Percentiles rank a stretch among this genome's conserved stretches.
phyloP scores from a whole-genome alignment of 1,140 invertebrate species.

The Cotesia chilonis region DNA sequence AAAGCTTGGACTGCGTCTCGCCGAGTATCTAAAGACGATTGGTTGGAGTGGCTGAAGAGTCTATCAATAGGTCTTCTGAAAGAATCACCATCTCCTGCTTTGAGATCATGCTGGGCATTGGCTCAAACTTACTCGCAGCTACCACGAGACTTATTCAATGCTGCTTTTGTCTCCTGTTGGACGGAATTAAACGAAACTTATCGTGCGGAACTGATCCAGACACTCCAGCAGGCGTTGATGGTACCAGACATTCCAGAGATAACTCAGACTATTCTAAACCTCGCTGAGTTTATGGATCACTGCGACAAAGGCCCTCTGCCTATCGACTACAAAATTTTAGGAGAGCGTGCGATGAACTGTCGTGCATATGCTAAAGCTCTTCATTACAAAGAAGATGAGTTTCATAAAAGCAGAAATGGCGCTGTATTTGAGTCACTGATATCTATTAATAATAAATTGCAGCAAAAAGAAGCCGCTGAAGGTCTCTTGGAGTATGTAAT shows the following conservation, averaged over 20 bases:
- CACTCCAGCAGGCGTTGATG: conserved; percentile 87
- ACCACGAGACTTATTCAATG: conserved; percentile 95
- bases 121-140: conserved; percentile 95
- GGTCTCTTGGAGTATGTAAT: conserved; percentile 91
- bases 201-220: conserved; percentile 87
- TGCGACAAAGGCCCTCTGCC: conserved; percentile 96
- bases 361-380: conserved; percentile 94
- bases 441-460: conserved; percentile 98
- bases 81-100: conserved; percentile 92
- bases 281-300: conserved; percentile 99
- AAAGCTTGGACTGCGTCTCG: conserved; percentile 90
- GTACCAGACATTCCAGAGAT: conserved; percentile 96
- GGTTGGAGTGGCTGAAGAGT: conserved; percentile 95
- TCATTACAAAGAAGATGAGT: conserved; percentile 99
- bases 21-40: conserved; percentile 96
- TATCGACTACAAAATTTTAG: conserved; percentile 83
- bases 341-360: conserved; percentile 84
- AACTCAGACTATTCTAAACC: conserved; percentile 95
- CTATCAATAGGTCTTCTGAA: conserved; percentile 93
- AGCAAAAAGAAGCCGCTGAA: conserved; percentile 97
- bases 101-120: conserved; percentile 89
- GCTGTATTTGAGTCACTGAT: conserved; percentile 93
- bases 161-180: conserved; percentile 99
- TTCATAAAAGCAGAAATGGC: conserved; percentile 73
- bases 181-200: conserved; percentile 86